These are phyloP conservation scores for Malacoraja senta DNA, from an alignment of 2,797 vertebrate genomes.

Conservation along the genomic window DNA sequence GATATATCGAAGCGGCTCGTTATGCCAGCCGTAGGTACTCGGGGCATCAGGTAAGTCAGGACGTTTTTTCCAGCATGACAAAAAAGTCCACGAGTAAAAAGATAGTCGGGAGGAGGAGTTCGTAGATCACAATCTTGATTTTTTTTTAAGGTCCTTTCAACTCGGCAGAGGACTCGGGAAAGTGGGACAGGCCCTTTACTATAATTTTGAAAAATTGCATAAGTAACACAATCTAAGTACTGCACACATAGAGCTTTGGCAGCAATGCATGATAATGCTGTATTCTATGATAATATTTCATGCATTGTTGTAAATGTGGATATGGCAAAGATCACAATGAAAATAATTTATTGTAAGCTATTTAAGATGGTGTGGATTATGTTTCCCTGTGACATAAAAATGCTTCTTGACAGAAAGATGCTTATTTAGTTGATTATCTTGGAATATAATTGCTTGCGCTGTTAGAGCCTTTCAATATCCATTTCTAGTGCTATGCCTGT, in stretches of 20 bases:
- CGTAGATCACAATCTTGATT: too few species aligned
- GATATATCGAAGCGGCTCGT: too few species aligned
- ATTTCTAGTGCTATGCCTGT: too few species aligned
- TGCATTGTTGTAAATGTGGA: background rate
- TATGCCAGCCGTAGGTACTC: too few species aligned
- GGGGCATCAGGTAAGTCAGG: too few species aligned
- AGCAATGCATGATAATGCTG: background rate
- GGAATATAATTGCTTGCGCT: too few species aligned
- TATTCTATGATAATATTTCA: background rate
- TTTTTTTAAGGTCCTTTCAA: too few species aligned
- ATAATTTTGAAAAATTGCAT: background rate
- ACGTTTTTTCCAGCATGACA: too few species aligned
- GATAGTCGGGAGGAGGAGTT: too few species aligned
- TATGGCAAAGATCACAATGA: background rate
- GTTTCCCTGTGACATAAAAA: background rate
- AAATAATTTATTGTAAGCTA: background rate
- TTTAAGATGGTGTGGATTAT: background rate
- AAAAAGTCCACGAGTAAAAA: too few species aligned
- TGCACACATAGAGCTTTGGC: background rate
- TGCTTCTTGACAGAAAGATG: background rate
- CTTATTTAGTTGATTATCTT: background rate
- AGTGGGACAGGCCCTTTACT: background rate
- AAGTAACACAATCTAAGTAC: background rate
- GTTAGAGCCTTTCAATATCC: too few species aligned
- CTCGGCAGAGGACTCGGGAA: too few species aligned